phyloP scores from a whole-genome alignment of 2,888 invertebrate species.

The Gymnosoma rotundatum region DNA sequence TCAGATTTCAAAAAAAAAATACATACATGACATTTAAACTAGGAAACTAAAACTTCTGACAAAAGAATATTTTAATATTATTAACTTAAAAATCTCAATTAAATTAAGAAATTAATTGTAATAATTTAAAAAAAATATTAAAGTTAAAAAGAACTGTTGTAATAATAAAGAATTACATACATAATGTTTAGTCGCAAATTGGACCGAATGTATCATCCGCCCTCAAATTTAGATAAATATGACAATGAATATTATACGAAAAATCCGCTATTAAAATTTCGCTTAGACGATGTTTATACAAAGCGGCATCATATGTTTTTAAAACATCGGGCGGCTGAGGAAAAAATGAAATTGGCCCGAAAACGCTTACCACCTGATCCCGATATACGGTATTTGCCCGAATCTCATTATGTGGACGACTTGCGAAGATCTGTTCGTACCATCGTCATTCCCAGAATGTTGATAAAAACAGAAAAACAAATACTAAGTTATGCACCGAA shows the following conservation, averaged over 20 bases:
- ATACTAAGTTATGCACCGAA: conserved; percentile 85
- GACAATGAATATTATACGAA: conserved; percentile 81
- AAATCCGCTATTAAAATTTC: conserved; percentile 80
- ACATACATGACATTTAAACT: no score
- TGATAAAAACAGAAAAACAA: conserved; percentile 85
- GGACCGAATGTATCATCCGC: conserved; percentile 79
- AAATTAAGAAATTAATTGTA: background rate
- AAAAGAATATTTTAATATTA: background rate
- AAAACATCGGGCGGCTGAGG: conserved; percentile 78
- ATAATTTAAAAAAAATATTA: conserved; percentile 3
- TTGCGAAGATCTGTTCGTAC: conserved; percentile 84
- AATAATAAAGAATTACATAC: background rate
- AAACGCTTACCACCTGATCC: conserved; percentile 78
- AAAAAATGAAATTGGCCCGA: conserved; percentile 78
- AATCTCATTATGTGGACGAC: conserved; percentile 84
- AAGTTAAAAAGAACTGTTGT: background rate
- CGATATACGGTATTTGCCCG: conserved; percentile 83
- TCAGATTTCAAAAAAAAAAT: no score
- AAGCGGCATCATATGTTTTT: conserved; percentile 79
- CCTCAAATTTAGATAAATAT: conserved; percentile 79
- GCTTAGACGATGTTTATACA: conserved; percentile 79
- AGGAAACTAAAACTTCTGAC: background rate
- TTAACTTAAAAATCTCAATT: background rate
- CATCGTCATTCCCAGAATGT: conserved; percentile 85
- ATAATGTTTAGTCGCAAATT: conserved; percentile 78